Percentiles rank a stretch among this genome's conserved stretches.
These are phyloP conservation scores for Physeter macrocephalus DNA, from an alignment of 2,113 vertebrate genomes.

Conservation along the genomic window DNA sequence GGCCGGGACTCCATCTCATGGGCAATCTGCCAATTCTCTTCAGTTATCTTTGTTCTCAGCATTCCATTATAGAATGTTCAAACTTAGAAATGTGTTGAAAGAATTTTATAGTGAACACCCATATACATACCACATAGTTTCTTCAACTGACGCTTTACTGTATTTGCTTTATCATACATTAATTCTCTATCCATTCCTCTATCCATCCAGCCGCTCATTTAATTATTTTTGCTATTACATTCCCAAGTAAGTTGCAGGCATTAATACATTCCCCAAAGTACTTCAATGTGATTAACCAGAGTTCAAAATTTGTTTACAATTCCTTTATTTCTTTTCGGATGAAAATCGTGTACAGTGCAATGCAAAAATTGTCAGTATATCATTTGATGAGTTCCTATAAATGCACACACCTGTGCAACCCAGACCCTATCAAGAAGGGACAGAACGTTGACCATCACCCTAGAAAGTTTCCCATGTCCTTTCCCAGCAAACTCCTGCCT, in stretches of 20 bases:
- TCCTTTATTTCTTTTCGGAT: neutral
- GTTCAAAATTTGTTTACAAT: neutral
- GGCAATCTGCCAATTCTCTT: neutral
- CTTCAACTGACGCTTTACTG: neutral
- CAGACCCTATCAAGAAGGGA: neutral
- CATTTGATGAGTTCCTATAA: neutral
- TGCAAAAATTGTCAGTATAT: neutral
- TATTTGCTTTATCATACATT: neutral
- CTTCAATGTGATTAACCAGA: neutral
- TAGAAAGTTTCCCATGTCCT: neutral
- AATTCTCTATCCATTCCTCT: neutral
- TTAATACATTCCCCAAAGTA: neutral
- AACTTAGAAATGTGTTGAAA: neutral
- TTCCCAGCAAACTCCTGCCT: neutral
- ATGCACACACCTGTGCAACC: neutral
- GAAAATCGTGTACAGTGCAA: neutral
- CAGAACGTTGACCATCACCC: neutral
- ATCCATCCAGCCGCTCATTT: neutral
- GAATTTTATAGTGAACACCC: neutral
- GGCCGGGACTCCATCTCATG: neutral
- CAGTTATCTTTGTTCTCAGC: neutral
- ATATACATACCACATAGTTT: neutral
- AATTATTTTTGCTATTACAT: neutral
- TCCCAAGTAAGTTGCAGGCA: neutral
- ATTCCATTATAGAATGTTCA: neutral